Evolutionary conservation across 2,797 vertebrate genomes (phyloP), one percentile per base, ranked within the genome.

Genomic region (Tamandua tetradactyla): DNA sequence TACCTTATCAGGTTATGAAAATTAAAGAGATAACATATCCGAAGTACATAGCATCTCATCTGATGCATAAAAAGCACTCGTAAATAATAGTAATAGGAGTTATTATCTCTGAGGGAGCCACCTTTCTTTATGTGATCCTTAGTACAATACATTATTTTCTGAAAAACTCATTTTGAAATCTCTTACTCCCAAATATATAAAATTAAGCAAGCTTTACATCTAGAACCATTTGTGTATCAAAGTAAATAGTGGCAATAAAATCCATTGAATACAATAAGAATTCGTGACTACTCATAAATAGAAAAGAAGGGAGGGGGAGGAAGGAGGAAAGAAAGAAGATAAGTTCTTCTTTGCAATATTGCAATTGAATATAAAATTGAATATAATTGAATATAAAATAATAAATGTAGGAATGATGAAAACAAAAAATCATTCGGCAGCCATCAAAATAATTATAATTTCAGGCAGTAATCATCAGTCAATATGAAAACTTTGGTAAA

Each of bases 371-470:
- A n/a, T 84, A 30, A 97, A 96, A 81, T 52, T n/a, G n/a, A n/a
- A n/a, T n/a, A n/a, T n/a, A 80, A 44, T 88, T 75, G 74, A 92
- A 76, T 86, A n/a, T 84, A 30, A 97, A 96, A 81, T 52, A 81
- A n/a, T 92, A 94, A 83, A 52, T 84, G 44, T 64, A 64, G 55
- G 85, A 80, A 85, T 47, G 55, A 93, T 85, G 20, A 87, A 87
- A 92, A 57, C 55, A 82, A 37, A 86, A 79, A 91, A 75, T 66
- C 57, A n/a, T 49, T 89, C 92, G 52, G 10, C 82, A 90, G 49
- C 55, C 32, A 47, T 37, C 37, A 64, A 66, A 78, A 68, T 55
- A 47, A n/a, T 75, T 49, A 72, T 69, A 72, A 30, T 93, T 76
- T 79, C 35, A 72, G 35, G 37, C 23, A 47, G 72, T 52, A 94